These are phyloP conservation scores for Ictidomys tridecemlineatus DNA, from an alignment of 2,113 vertebrate genomes.

Conservation along the genomic window DNA sequence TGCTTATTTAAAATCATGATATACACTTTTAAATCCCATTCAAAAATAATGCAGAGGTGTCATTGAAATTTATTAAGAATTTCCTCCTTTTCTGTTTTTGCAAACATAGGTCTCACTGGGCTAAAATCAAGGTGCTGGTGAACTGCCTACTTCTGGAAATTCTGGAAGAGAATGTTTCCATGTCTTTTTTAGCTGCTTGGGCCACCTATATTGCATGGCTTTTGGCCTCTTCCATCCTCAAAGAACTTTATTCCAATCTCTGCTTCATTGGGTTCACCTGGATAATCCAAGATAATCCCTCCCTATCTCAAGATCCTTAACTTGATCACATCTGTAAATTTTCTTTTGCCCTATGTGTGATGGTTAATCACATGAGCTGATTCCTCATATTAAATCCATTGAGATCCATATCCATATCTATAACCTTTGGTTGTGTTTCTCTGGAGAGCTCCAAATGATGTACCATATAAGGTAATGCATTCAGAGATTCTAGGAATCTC, in stretches of 20 bases:
- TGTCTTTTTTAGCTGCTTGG: not conserved
- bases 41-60: not conserved
- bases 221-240: not conserved
- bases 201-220: not conserved
- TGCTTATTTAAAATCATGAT: not conserved
- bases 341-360: not conserved
- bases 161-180: not conserved
- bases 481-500: not conserved
- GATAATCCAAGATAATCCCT: not conserved
- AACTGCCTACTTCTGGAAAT: not conserved
- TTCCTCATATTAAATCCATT: not conserved
- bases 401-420: not conserved
- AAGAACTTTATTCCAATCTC: not conserved
- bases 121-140: not conserved
- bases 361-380: not conserved
- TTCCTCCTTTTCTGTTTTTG: not conserved
- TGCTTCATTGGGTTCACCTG: not conserved
- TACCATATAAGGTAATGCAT: not conserved
- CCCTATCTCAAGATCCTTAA: not conserved
- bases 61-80: slow-evolving; percentile 19
- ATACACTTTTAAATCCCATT: not conserved
- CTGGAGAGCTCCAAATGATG: not conserved
- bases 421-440: not conserved
- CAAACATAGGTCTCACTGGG: not conserved
- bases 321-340: not conserved